Conservation (phyloP, 2,888 invertebrate genomes). For the Oligia fasciuncula region DNA sequence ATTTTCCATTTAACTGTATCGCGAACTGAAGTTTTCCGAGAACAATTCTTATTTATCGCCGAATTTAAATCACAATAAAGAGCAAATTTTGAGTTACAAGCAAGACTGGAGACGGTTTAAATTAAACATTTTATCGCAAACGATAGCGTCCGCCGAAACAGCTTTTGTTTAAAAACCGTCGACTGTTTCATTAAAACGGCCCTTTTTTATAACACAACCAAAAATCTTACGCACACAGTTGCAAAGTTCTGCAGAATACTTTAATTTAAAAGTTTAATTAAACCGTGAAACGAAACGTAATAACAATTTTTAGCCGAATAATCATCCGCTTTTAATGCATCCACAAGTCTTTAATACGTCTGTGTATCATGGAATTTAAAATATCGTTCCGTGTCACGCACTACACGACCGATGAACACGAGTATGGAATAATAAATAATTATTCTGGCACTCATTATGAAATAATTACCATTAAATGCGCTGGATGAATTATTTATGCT, state of each 20-base stretch:
- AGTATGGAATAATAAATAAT: slow-evolving; percentile 79
- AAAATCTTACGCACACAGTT: slow-evolving; percentile 46
- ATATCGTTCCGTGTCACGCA: slow-evolving; percentile 78
- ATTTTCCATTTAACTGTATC: neutral
- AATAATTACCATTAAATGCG: slow-evolving; percentile 83
- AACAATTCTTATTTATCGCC: slow-evolving; percentile 9
- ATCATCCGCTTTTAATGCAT: slow-evolving; percentile 50
- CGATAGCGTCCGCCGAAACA: slow-evolving; percentile 33
- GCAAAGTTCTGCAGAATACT: slow-evolving; percentile 27
- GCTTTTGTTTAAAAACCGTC: slow-evolving; percentile 51
- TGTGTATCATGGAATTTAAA: slow-evolving; percentile 71
- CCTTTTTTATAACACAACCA: slow-evolving; percentile 39
- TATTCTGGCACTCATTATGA: slow-evolving; percentile 82
- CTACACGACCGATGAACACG: slow-evolving; percentile 70
- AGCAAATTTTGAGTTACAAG: slow-evolving; percentile 25
- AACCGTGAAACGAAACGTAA: slow-evolving; percentile 49
- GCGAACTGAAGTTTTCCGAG: slow-evolving; percentile 1
- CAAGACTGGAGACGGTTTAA: slow-evolving; percentile 30
- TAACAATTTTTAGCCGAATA: slow-evolving; percentile 34
- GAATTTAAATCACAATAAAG: slow-evolving; percentile 26
- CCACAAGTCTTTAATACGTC: slow-evolving; percentile 47
- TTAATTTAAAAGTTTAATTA: slow-evolving; percentile 55
- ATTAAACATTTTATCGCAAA: slow-evolving; percentile 52
- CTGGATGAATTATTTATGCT: slow-evolving; percentile 79
- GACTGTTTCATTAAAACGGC: slow-evolving; percentile 43